These are phyloP conservation scores for Pitangus sulphuratus DNA, from an alignment of 2,797 vertebrate species.

Conservation along the genomic window DNA sequence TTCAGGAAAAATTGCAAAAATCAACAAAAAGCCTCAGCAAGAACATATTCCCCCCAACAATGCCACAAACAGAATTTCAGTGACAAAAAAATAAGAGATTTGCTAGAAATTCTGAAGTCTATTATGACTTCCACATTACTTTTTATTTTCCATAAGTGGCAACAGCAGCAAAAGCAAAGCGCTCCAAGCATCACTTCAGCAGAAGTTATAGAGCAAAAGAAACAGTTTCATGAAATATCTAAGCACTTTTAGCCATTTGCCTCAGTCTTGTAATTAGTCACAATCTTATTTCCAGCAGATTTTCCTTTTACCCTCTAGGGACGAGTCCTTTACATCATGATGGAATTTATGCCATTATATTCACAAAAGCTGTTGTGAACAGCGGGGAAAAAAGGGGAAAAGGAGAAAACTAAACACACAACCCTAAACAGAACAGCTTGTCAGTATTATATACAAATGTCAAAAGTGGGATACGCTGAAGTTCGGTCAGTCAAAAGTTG, in stretches of 20 bases:
- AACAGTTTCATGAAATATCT: background rate
- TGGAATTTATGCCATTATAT: background rate
- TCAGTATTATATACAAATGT: background rate
- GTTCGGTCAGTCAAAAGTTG: background rate
- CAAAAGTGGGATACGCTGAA: background rate
- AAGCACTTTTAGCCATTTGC: background rate
- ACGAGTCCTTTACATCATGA: background rate
- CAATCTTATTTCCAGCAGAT: background rate
- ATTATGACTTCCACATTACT: background rate
- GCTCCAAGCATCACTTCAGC: background rate
- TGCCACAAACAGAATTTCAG: background rate
- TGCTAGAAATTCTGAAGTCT: background rate
- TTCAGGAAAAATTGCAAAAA: background rate
- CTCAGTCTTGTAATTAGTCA: background rate
- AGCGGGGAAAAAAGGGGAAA: background rate
- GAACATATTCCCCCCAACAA: fast-evolving
- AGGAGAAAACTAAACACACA: background rate
- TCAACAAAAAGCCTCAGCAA: background rate
- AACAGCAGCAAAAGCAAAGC: background rate
- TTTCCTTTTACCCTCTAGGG: background rate
- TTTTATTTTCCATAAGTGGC: background rate
- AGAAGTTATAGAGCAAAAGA: background rate
- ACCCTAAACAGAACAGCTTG: background rate
- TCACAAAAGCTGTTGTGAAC: background rate
- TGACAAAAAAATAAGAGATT: background rate